These are phyloP conservation scores for Melikaiella ostensackeni DNA, from an alignment of 2,888 invertebrate genomes.

Conservation along the genomic window DNA sequence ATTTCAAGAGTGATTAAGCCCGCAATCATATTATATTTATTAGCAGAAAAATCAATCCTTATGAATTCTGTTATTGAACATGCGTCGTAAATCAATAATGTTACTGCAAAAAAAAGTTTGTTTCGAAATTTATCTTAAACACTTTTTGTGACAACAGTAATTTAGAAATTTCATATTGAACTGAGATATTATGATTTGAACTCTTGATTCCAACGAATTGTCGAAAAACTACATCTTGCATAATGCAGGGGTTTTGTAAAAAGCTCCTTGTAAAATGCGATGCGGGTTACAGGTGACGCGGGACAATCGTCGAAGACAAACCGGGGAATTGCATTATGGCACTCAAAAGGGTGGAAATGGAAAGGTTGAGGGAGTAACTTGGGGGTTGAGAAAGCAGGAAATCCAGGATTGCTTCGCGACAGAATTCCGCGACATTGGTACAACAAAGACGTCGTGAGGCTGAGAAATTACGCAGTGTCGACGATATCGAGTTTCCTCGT, in stretches of 20 bases:
- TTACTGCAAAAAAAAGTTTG: too few relatives aligned
- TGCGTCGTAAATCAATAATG: too few relatives aligned
- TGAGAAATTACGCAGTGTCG: conserved; percentile 41
- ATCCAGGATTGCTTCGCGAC: conserved; percentile 44
- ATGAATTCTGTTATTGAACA: too few relatives aligned
- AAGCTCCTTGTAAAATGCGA: conserved; percentile 40
- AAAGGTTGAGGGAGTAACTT: conserved; percentile 19
- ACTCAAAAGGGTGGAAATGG: conserved; percentile 27
- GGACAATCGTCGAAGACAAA: conserved; percentile 49
- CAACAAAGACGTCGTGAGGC: conserved; percentile 40
- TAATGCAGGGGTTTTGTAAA: conserved; percentile 2
- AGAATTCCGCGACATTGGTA: conserved; percentile 39
- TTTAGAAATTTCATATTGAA: too few relatives aligned
- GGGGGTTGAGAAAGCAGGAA: conserved; percentile 38
- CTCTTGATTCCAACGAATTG: too few relatives aligned
- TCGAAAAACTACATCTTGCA: neutral
- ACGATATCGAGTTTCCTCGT: conserved; percentile 45
- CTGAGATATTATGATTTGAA: too few relatives aligned
- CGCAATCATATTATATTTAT: too few relatives aligned
- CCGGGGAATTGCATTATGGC: conserved; percentile 56
- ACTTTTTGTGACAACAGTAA: too few relatives aligned
- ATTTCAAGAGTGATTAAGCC: too few relatives aligned
- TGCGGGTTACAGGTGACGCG: conserved; percentile 40
- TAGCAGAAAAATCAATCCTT: too few relatives aligned
- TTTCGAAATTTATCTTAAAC: too few relatives aligned